phyloP scores from a whole-genome alignment of 2,797 vertebrate genomes.

The Leucoraja ocellata region DNA sequence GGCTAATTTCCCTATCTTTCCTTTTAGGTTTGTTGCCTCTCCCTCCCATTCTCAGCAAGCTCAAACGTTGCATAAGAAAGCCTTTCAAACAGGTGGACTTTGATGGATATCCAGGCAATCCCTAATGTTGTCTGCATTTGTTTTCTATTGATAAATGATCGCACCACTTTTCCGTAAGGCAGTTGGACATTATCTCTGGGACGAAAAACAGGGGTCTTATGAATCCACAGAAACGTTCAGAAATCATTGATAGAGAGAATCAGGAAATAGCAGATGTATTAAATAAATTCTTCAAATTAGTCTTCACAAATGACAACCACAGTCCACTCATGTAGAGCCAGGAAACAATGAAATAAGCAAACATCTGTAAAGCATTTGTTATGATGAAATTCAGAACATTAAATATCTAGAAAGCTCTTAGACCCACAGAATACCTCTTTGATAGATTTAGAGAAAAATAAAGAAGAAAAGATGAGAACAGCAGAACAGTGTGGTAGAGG shows the following conservation, averaged over 20 bases:
- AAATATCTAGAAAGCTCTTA: neutral
- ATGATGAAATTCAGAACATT: neutral
- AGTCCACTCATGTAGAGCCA: neutral
- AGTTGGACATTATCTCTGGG: neutral
- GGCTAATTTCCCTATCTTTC: neutral
- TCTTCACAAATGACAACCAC: neutral
- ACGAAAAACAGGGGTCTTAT: neutral
- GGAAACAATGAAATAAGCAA: neutral
- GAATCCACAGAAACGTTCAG: neutral
- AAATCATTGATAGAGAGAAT: neutral
- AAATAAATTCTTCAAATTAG: no score
- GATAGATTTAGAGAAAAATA: neutral
- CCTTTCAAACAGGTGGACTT: neutral
- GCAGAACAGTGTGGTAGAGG: neutral
- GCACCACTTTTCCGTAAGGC: neutral
- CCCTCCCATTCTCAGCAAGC: no score
- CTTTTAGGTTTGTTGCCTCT: neutral
- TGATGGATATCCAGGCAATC: no score
- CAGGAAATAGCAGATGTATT: neutral
- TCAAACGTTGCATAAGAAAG: neutral
- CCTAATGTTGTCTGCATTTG: neutral
- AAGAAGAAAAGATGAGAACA: neutral
- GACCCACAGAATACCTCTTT: neutral
- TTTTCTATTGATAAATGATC: neutral
- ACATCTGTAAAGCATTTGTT: constrained; percentile 3